Percentiles rank a stretch among this genome's conserved stretches.
Evolutionary conservation across 2,797 vertebrate genomes (phyloP).

Genomic region (Pangasius djambal): DNA sequence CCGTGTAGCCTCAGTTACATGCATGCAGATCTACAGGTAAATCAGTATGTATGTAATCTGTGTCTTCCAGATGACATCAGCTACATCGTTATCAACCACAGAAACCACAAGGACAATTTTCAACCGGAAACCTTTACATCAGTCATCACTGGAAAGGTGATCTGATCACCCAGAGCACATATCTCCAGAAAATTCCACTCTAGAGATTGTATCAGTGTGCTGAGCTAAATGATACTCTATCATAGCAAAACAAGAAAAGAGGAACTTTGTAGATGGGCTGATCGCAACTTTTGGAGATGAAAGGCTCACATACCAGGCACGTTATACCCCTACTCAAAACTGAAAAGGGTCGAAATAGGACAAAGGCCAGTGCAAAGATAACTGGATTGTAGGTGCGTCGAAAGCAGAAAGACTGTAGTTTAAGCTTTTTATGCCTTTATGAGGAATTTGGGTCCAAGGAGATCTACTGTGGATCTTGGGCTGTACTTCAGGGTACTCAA

Average conservation of each 20-base stretch:
- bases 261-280: conserved; percentile 2
- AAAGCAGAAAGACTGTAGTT: background rate
- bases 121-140: background rate
- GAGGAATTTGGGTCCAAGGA: background rate
- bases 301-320: background rate
- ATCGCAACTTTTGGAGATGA: conserved; percentile 28
- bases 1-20: background rate
- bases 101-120: background rate
- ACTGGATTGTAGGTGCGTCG: background rate
- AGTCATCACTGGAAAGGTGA: background rate
- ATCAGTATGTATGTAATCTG: background rate
- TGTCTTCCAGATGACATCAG: background rate
- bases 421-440: background rate
- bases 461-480: background rate
- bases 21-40: no score
- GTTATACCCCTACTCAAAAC: background rate
- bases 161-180: background rate
- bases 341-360: background rate
- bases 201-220: conserved; percentile 58
- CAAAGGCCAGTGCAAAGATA: background rate
- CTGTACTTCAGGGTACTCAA: background rate
- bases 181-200: conserved; percentile 52
- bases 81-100: background rate
- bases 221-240: conserved; percentile 49
- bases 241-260: conserved; percentile 54